Evolutionary conservation across 2,888 invertebrate genomes (phyloP), one percentile per base, ranked within the genome.

Genomic region (Aphodius sticticus): DNA sequence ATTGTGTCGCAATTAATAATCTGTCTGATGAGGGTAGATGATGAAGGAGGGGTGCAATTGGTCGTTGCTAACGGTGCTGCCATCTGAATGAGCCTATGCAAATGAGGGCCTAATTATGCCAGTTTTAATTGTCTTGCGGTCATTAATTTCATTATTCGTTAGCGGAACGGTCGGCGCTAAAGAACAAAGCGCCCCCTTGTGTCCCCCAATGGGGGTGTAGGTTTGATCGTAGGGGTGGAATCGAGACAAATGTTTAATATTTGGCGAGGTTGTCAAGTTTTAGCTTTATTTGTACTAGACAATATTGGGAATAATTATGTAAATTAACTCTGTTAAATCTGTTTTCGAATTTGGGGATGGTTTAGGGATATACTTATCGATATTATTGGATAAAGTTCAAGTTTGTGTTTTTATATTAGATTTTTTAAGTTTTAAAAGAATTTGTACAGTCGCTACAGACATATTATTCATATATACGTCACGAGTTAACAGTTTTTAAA

Each of bases 121-220:
- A 78, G 76, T 78, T 80, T 80, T 80, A 80, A 80, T 80, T 80
- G 80, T 76, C 78, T 37, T 53, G 76, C 78, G 80, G 78, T 80
- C 80, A 80, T 79, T 79, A 79, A 79, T 72, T 74, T 74, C 77
- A 75, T 80, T 80, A 78, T 79, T 69, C 77, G 71, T 76, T 79
- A 69, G 72, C 77, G 72, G 72, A 38, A 69, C 36, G 74, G 35
- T 76, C 26, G 16, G 12, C 35, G 71, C 16, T 26, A 71, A 71
- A 71, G 53, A 53, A 53, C 53, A 53, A 53, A 3, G 53, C 53
- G 53, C 12, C 53, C 53, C 53, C 53, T 53, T 53, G 53, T 53
- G 53, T 53, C 53, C 53, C 53, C 53, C 1, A 53, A 53, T 12
- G 12, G 53, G 26, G 53, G 53, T 53, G 53, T 1, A 1, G 53